Conservation (phyloP, 2,888 invertebrate genomes). For the Acanthosepion pharaonis region DNA sequence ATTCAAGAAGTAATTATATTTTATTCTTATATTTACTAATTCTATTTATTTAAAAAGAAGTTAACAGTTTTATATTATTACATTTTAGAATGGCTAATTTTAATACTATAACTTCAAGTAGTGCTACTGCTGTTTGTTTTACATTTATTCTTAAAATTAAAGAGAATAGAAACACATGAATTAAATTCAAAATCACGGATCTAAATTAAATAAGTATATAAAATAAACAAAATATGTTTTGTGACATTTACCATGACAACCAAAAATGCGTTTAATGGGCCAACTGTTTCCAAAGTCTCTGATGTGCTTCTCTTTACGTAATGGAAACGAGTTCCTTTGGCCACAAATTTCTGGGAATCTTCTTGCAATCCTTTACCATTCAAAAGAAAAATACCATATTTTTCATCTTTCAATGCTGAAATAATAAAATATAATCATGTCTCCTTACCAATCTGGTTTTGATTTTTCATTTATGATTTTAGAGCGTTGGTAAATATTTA, state of each 20-base stretch:
- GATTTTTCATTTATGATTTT: not conserved
- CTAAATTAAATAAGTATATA: too few relatives aligned
- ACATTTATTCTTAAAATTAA: too few relatives aligned
- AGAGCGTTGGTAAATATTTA: too few relatives aligned
- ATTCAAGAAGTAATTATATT: too few relatives aligned
- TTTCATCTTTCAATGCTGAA: conserved; percentile 65
- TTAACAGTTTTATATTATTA: too few relatives aligned
- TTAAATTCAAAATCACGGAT: too few relatives aligned
- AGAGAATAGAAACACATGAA: too few relatives aligned
- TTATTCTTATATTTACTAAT: too few relatives aligned
- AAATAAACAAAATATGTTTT: not conserved
- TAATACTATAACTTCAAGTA: too few relatives aligned
- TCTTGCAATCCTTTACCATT: conserved; percentile 63
- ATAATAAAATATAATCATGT: not conserved
- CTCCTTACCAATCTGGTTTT: not conserved
- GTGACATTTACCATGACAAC: conserved; percentile 58
- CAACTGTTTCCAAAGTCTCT: conserved; percentile 62
- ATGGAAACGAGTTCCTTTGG: conserved; percentile 66
- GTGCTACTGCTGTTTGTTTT: too few relatives aligned
- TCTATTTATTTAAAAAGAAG: too few relatives aligned
- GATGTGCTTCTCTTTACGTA: conserved; percentile 55
- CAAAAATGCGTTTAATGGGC: conserved; percentile 64
- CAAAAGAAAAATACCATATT: conserved; percentile 58
- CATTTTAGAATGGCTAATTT: too few relatives aligned
- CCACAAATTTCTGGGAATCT: conserved; percentile 60